Base-by-base conservation (phyloP, 1,140 invertebrate genomes). In the Calephelis nemesis region DNA sequence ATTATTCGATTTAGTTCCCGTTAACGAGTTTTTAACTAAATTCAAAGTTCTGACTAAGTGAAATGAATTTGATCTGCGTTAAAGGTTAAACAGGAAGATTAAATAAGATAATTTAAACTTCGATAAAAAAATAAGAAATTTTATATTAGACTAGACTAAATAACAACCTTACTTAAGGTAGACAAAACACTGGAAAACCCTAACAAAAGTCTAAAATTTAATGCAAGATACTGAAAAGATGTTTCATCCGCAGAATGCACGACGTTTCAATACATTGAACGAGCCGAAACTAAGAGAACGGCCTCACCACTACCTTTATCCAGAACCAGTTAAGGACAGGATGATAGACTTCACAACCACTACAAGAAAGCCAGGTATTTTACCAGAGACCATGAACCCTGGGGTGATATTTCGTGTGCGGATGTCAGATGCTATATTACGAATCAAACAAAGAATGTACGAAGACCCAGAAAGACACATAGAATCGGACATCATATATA, bases 401-500 rank as follows among this genome's bases (percentile, higher is more conserved):
- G 89, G 89, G 0, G 89, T 91, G 0, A 87, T 91, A 47, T 91
- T 91, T 71, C 67, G 88, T 11, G 88, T 91, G 0, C 62, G 88
- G 8, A 91, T 91, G 88, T 88, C 88, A 0, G 88, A 91, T 50
- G 88, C 88, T 0, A 91, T 91, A 15, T 63, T 90, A 12, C 63
- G 87, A 0, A 91, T 91, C 67, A 91, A 91, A 47, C 88, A 91
- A 50, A 70, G 88, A 1, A 90, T 91, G 88, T 91, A 91, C 78
- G 87, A 91, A 78, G 87, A 91, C 63, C 87, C 88, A 0, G 88
- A 90, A 72, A 62, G 85, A 12, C 88, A 91, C 40, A 88, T 91
- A 3, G 87, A 90, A 84, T 77, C 85, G 7, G 88, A 91, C 70
- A 91, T 91, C 0, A 90, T 91, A 0, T 91, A 91, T 65, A 90